Evolutionary conservation across 1,140 invertebrate genomes (phyloP).

Genomic region (Stenopsyche tienmushanensis): DNA sequence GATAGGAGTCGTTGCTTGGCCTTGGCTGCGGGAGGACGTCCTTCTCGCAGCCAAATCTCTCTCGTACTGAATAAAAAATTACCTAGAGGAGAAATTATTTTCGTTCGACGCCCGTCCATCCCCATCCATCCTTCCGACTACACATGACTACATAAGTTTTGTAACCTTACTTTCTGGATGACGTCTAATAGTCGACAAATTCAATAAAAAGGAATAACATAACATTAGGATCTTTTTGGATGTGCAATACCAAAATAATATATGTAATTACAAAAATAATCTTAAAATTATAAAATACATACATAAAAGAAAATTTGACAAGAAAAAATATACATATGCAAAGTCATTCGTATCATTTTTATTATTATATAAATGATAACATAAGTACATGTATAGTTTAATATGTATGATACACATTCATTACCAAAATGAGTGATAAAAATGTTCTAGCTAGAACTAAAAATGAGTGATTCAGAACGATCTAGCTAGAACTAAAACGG

Average conservation of each 20-base stretch:
- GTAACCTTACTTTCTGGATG: not conserved
- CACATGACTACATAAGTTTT: no score
- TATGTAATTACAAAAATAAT: no score
- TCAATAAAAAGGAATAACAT: not conserved
- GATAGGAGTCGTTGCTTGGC: no score
- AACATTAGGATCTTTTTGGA: not conserved
- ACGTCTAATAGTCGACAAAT: not conserved
- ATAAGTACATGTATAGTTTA: constrained; percentile 40
- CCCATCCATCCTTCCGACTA: no score
- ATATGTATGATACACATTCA: constrained; percentile 36
- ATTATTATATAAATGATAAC: constrained; percentile 40
- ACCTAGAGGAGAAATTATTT: no score
- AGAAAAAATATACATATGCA: not conserved
- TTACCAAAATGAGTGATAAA: constrained; percentile 39
- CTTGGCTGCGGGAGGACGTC: no score
- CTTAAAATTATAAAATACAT: not conserved
- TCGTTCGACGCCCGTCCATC: no score
- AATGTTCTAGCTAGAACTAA: constrained; percentile 31
- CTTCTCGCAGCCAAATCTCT: no score
- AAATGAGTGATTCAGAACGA: constrained; percentile 40
- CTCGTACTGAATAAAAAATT: no score
- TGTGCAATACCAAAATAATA: no score
- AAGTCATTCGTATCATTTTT: constrained; percentile 32
- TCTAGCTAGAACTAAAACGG: constrained; percentile 39
- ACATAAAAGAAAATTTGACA: not conserved